Base-by-base conservation (phyloP, 2,113 vertebrate genomes). In the Sphyrna mokarran region DNA sequence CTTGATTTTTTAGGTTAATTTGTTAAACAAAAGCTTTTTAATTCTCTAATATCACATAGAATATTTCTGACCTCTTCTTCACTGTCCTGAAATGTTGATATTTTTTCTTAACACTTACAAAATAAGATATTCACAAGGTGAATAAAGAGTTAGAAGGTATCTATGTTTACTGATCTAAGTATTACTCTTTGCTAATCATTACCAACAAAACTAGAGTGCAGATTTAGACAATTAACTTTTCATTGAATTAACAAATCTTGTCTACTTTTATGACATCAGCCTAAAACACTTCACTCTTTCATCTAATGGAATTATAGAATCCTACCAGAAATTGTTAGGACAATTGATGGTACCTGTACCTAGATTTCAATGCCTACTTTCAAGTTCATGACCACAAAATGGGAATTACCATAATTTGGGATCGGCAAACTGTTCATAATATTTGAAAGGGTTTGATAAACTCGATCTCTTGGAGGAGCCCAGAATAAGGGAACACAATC, bases 51-150 rank as follows among this genome's bases (percentile, higher is more conserved):
- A 20, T 40, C 78, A 18, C 78, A 48, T 10, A 37, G 13, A 26
- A 58, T 90, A 37, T 66, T 63, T 37, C 89, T 66, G 33, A 63
- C 18, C 20, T 37, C 4, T 33, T 40, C 13, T 3, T 80, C 78
- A 16, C 5, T 63, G 58, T 48, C 7, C 61, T 33, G 20, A 43
- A 89, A 13, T 20, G 66, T 43, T 95, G 66, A 7, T 40, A 83
- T 95, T 48, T 96, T 97, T 98, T 97, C 97, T 98, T 97, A 97
- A 97, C 48, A 2, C 37, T 80, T 7, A 7, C 91, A 96, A 72
- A 96, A 76, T 63, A 91, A 99, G 99, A 98, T 96, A 99, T 99
- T 97, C 97, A 99, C 97, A 98, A 98, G 96, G 97, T 99, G 96
- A 97, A 96, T 95, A 99, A 99, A 96, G 98, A 99, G 2, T 43